Conservation (phyloP, 2,888 invertebrate species). For the Diarsia dahlii region DNA sequence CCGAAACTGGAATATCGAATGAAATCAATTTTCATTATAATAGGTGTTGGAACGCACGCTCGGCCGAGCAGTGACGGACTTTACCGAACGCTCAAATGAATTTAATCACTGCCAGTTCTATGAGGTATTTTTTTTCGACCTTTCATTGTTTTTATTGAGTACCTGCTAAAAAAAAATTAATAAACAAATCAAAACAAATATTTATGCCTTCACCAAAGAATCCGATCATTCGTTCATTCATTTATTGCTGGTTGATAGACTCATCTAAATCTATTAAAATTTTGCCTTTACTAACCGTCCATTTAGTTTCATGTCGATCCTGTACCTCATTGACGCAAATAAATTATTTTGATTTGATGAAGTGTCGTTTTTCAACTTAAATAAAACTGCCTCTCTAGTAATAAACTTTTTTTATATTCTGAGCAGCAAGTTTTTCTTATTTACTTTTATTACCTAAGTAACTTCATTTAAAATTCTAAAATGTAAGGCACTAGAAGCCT, state of each 20-base stretch:
- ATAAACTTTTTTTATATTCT: not conserved
- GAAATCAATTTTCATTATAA: constrained; percentile 64
- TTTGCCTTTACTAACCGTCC: not conserved
- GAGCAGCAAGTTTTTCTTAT: not conserved
- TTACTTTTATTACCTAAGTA: not conserved
- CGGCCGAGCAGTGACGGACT: constrained; percentile 53
- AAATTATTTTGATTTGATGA: not conserved
- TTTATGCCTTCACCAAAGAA: not conserved
- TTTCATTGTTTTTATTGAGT: constrained; percentile 28
- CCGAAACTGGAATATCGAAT: constrained; percentile 52
- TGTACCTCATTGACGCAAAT: too few relatives aligned
- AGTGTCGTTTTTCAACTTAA: constrained; percentile 1
- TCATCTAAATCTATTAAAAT: not conserved
- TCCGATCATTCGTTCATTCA: not conserved
- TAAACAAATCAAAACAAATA: not conserved
- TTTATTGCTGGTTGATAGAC: not conserved
- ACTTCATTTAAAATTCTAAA: constrained; percentile 13
- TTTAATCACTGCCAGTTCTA: constrained; percentile 40
- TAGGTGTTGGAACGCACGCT: constrained; percentile 63
- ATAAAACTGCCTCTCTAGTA: too few relatives aligned
- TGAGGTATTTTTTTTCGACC: constrained; percentile 29
- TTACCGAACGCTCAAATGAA: constrained; percentile 53
- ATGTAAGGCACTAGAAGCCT: constrained; percentile 1
- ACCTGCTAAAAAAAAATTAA: not conserved
- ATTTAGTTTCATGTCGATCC: not conserved